Evolutionary conservation across 2,113 vertebrate genomes (phyloP).

Genomic region (Thalassarche chlororhynchos): DNA sequence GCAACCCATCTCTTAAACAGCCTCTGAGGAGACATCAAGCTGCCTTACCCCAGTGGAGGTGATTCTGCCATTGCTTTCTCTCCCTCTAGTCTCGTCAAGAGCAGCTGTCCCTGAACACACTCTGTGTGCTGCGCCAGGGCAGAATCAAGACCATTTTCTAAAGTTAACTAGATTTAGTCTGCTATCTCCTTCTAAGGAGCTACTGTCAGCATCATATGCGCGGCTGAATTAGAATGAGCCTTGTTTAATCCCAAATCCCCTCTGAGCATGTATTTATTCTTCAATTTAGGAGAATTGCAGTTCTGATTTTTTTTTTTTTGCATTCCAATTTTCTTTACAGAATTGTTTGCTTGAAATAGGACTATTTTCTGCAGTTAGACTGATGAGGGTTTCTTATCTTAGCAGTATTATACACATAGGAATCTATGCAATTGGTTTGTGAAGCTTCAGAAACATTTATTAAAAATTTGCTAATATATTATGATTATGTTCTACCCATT

Average conservation of each 20-base stretch:
- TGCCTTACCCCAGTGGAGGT: neutral
- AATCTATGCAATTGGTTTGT: neutral
- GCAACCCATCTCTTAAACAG: neutral
- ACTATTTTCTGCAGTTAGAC: neutral
- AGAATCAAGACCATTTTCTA: constrained; percentile 20
- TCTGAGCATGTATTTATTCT: constrained; percentile 27
- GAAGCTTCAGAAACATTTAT: neutral
- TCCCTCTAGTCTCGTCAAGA: neutral
- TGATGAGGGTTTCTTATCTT: neutral
- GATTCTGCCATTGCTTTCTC: neutral
- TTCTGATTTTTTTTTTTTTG: neutral
- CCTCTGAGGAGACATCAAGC: neutral
- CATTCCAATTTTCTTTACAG: neutral
- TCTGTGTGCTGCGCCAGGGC: neutral
- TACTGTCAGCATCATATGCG: constrained; percentile 1
- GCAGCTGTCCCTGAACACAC: constrained; percentile 30
- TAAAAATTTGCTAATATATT: neutral
- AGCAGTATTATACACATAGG: neutral
- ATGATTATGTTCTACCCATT: neutral
- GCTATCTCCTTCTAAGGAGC: constrained; percentile 31
- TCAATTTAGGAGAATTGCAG: constrained; percentile 11
- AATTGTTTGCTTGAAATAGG: neutral
- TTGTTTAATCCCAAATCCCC: constrained; percentile 28
- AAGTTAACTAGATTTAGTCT: constrained; percentile 41
- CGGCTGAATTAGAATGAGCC: constrained; percentile 16